phyloP scores from a whole-genome alignment of 2,113 vertebrate species.

The Ammodytes dubius region DNA sequence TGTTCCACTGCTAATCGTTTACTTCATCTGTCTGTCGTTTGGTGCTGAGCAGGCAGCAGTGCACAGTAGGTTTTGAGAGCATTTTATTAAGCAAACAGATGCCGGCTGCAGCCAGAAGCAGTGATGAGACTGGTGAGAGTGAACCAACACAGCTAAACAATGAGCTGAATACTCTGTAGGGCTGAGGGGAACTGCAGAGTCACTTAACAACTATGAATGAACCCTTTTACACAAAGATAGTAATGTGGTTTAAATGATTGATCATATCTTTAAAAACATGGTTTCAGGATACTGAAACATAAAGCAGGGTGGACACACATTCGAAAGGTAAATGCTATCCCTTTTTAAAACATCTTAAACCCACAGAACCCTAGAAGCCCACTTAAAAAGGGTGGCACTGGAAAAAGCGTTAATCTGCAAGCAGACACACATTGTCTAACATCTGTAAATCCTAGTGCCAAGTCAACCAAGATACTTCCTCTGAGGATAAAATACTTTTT shows the following conservation, averaged over 20 bases:
- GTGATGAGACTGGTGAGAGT: neutral
- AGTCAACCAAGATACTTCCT: slow-evolving; percentile 62
- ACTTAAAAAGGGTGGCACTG: slow-evolving; percentile 22
- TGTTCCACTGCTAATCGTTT: neutral
- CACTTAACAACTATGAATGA: neutral
- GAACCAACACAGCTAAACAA: neutral
- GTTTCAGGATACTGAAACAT: neutral
- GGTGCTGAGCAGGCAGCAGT: neutral
- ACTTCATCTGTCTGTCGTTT: neutral
- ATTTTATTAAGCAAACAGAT: neutral
- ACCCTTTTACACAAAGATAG: neutral
- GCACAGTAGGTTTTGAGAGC: neutral
- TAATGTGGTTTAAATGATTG: neutral
- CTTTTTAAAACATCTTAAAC: slow-evolving; percentile 33
- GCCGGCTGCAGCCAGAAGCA: neutral
- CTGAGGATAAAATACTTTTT: slow-evolving; percentile 50
- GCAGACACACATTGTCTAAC: slow-evolving; percentile 61
- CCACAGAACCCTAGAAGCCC: slow-evolving; percentile 40
- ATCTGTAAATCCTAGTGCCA: slow-evolving; percentile 59
- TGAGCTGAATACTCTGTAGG: neutral
- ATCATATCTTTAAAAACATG: neutral
- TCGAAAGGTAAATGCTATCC: slow-evolving; percentile 20
- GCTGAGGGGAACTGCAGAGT: neutral
- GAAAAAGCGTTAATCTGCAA: slow-evolving; percentile 55
- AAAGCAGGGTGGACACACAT: neutral